phyloP scores from a whole-genome alignment of 2,888 invertebrate genomes.

The Caenorhabditis sp. region DNA sequence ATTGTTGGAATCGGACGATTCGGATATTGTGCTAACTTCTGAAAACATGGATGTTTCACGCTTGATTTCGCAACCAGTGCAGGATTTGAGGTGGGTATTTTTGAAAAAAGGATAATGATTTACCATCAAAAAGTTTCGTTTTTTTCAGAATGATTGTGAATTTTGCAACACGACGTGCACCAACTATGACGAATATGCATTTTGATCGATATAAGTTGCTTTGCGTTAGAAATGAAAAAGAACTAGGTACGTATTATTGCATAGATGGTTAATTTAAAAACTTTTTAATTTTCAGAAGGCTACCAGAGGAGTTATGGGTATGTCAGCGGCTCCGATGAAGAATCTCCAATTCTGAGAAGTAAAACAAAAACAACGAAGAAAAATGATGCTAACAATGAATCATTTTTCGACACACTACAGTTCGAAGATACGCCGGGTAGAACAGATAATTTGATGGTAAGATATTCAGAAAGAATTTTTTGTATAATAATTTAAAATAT shows the following conservation, averaged over 20 bases:
- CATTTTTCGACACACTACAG: constrained; percentile 37
- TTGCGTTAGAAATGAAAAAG: constrained; percentile 36
- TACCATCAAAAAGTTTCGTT: no score
- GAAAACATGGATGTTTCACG: constrained; percentile 40
- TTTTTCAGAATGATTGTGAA: constrained; percentile 42
- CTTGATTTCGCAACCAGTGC: constrained; percentile 27
- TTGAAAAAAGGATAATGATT: no score
- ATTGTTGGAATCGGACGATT: constrained; percentile 28
- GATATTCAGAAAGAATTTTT: neutral
- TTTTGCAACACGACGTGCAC: constrained; percentile 35
- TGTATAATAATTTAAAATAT: no score
- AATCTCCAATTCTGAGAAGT: constrained; percentile 27
- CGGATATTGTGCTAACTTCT: constrained; percentile 17
- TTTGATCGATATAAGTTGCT: constrained; percentile 34
- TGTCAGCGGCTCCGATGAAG: constrained; percentile 31
- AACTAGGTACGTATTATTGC: constrained; percentile 12
- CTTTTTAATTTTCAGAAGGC: constrained; percentile 18
- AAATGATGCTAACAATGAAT: neutral
- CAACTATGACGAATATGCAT: constrained; percentile 24
- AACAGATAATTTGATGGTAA: neutral
- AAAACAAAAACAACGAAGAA: neutral
- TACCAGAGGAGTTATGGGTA: constrained; percentile 33
- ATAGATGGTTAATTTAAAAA: neutral
- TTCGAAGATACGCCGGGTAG: constrained; percentile 10
- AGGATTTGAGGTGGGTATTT: constrained; percentile 37